Percentiles rank a stretch among this genome's conserved stretches.
Conservation (phyloP, 2,113 vertebrate genomes). For the Columba livia region DNA sequence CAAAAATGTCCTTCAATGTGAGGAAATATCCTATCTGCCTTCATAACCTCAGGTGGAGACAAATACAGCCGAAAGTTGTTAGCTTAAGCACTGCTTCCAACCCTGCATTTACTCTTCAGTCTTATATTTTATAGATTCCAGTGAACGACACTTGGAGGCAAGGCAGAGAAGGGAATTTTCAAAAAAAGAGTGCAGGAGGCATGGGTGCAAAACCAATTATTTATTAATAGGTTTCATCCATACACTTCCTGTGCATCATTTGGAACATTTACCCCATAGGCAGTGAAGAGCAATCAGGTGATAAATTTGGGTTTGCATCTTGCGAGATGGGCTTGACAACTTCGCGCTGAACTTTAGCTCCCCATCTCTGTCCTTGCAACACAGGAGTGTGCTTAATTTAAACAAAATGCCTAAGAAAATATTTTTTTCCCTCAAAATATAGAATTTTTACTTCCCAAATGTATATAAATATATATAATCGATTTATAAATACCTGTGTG, state of each 20-base stretch:
- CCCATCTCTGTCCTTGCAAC: neutral
- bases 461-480: neutral
- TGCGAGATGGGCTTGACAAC: conserved; percentile 47
- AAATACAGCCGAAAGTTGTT: conserved; percentile 37
- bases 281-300: conserved; percentile 63
- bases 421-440: neutral
- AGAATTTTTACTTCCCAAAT: neutral
- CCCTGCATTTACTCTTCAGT: conserved; percentile 14
- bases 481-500: neutral
- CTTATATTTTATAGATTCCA: conserved; percentile 17
- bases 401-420: neutral
- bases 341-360: conserved; percentile 8
- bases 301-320: conserved; percentile 61
- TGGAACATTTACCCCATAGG: conserved; percentile 58
- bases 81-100: conserved; percentile 31
- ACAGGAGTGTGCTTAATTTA: neutral
- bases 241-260: conserved; percentile 61
- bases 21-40: conserved; percentile 22
- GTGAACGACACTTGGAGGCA: conserved; percentile 28
- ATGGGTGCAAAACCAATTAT: conserved; percentile 50
- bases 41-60: neutral
- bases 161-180: conserved; percentile 35
- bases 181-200: conserved; percentile 55
- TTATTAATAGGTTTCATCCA: conserved; percentile 62
- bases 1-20: neutral